phyloP scores from a whole-genome alignment of 2,888 invertebrate species.

The Dicranocentrus wangi region DNA sequence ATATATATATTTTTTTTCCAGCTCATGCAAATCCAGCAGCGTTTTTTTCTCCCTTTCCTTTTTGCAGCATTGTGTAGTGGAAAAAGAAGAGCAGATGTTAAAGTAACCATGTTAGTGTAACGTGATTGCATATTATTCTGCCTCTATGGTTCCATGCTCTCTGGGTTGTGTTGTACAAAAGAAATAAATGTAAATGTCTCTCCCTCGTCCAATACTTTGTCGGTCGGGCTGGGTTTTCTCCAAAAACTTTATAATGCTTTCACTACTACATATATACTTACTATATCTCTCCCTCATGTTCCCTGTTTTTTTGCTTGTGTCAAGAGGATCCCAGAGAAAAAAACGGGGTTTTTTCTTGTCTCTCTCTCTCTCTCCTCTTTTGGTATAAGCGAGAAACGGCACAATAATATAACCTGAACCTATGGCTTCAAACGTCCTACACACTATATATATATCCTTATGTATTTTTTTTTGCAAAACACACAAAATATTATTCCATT shows the following conservation, averaged over 20 bases:
- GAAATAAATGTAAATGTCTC: conserved; percentile 25
- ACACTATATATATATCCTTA: too few species aligned
- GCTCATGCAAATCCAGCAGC: neutral
- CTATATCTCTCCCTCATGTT: too few species aligned
- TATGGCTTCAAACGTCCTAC: too few species aligned
- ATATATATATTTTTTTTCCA: too few species aligned
- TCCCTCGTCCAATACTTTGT: conserved; percentile 8
- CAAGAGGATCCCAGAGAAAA: too few species aligned
- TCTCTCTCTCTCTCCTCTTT: conserved; percentile 6
- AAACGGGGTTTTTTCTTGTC: neutral
- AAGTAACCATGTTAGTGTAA: neutral
- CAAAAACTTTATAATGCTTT: neutral
- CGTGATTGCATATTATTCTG: conserved; percentile 29
- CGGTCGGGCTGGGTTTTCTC: conserved; percentile 1
- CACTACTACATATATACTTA: neutral
- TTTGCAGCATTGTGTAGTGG: neutral
- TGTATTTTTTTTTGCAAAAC: too few species aligned
- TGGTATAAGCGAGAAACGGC: neutral
- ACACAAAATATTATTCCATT: too few species aligned
- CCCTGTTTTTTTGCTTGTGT: too few species aligned
- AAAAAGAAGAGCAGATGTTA: neutral
- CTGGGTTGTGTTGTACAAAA: too few species aligned
- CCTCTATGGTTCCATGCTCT: neutral
- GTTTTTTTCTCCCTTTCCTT: neutral
- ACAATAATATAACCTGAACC: too few species aligned